Base-by-base conservation (phyloP, 2,113 vertebrate genomes). In the Petrocephalus microphthalmus region DNA sequence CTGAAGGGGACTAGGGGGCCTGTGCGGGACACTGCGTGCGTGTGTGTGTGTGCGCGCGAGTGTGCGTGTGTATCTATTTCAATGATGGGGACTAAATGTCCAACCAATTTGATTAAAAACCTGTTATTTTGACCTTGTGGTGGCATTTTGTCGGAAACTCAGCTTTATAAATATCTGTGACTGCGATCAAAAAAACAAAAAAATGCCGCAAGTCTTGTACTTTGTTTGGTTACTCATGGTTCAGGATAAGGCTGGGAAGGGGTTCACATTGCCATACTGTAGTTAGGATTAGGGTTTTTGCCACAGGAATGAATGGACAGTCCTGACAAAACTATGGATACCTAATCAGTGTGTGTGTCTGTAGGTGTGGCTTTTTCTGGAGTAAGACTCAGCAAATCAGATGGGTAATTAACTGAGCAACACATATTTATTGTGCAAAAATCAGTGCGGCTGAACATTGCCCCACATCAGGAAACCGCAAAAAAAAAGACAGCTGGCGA, bases 301-400 rank as follows among this genome's bases (percentile, higher is more conserved):
- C 42, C 42, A 42, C 42, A 3, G 42, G 42, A 42, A 42, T 42
- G 42, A 42, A 42, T 42, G 42, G 42, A 42, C 42, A 42, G 42
- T 42, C 42, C 42, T 42, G 42, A 42, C 42, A 22, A 10, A n/a
- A 22, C n/a, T 64, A 64, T n/a, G 25, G 57, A 25, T 64, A 64
- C 57, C 57, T 10, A 20, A 42, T 89, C 85, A 85, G 7, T 29
- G 6, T 83, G 78, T 85, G 87, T 49, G 37, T 88, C 37, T 64
- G 45, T 67, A 33, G 64, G 37, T 54, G 84, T 64, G 45, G 83
- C 45, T 11, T 29, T 5, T 52, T 51, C 15, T 51, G 7, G 45
- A 51, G 49, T 84, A 84, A 45, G 42, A n/a, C 15, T 45, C 52
- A 33, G 15, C n/a, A 33, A 54, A 33, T 85, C n/a, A 85, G 51